Evolutionary conservation across 2,113 vertebrate genomes (phyloP), one percentile per base, ranked within the genome.

Genomic region (Syngnathus scovelli): DNA sequence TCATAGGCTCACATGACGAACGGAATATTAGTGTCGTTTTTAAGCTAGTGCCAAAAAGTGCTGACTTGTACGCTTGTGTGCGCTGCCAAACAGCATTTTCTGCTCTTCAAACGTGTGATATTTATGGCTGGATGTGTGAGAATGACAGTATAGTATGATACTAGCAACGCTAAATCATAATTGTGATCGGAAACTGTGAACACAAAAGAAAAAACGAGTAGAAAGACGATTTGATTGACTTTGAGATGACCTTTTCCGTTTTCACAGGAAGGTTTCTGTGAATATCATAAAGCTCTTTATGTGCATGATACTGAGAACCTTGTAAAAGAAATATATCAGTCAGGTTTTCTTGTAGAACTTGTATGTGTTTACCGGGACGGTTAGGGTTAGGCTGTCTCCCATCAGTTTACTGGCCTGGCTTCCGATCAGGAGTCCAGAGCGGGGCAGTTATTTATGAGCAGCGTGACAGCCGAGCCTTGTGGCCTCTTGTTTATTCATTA

Each of bases 301-400:
- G 64, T 72, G 77, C 69, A 82, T 75, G 81, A 86, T 83, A 87
- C 82, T 80, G 81, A 83, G 71, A 70, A 69, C 71, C 85, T 87
- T 84, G 83, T 87, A 87, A 86, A 88, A 78, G 85, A 85, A 76
- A 88, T 78, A 85, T 83, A 79, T 81, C 85, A 72, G 78, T 5
- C n/a, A 4, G 21, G 60, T 74, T 85, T 79, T 87, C 86, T 80
- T 77, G 70, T 85, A 86, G 85, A 83, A 80, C 72, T 79, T 36
- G 58, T 62, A 49, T 77, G 69, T n/a, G n/a, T n/a, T n/a, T n/a
- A n/a, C n/a, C n/a, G n/a, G n/a, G n/a, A n/a, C n/a, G 68, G 75
- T 77, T 58, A 8, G 27, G 55, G 55, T 36, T 36, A 23, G 71
- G 61, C 68, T 8, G 12, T 64, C 62, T 84, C 71, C 72, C 78